phyloP scores from a whole-genome alignment of 2,888 invertebrate species.

The Plebejus anna region DNA sequence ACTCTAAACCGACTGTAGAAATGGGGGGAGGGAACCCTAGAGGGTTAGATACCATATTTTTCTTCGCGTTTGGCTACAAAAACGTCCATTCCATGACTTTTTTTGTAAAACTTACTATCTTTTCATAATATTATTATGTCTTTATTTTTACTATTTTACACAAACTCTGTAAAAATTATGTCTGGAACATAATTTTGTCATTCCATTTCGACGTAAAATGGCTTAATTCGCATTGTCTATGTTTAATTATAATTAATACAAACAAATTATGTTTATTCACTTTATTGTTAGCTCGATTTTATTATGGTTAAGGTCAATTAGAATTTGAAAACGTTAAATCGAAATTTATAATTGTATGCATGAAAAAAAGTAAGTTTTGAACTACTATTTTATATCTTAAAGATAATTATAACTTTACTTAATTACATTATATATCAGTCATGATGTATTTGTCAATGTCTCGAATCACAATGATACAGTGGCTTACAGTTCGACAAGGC shows the following conservation, averaged over 20 bases:
- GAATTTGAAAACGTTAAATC: no score
- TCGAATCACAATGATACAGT: no score
- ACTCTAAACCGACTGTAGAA: background rate
- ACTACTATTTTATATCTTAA: no score
- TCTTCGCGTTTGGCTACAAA: background rate
- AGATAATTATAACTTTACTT: no score
- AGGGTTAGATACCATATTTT: background rate
- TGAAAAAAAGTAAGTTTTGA: no score
- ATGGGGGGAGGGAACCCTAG: background rate
- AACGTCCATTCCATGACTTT: background rate
- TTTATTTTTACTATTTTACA: background rate
- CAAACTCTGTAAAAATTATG: background rate
- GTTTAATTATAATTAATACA: background rate
- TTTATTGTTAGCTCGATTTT: background rate
- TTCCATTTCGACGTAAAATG: conserved; percentile 4
- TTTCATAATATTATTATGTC: background rate
- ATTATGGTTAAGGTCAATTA: no score
- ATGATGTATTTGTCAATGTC: no score
- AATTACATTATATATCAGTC: no score
- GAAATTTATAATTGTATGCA: no score
- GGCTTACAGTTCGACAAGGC: no score
- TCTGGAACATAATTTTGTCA: background rate
- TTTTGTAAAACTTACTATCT: background rate
- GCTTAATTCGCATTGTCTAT: background rate
- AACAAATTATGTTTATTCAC: background rate